phyloP scores from a whole-genome alignment of 2,797 vertebrate species.

The Thunnus albacares region DNA sequence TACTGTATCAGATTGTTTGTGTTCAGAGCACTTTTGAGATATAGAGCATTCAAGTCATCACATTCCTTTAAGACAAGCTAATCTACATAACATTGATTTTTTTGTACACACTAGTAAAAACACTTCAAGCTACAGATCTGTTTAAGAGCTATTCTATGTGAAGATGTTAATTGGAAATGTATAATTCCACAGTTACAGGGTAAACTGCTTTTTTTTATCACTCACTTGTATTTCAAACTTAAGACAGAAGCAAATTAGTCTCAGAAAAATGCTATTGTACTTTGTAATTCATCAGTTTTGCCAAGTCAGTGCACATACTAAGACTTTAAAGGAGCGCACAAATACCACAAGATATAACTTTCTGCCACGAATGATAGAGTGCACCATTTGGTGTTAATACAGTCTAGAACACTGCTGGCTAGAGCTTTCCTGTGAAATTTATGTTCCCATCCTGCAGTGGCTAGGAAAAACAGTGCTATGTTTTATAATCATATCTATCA shows the following conservation, averaged over 20 bases:
- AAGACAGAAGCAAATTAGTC: slow-evolving; percentile 41
- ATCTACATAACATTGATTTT: slow-evolving; percentile 21
- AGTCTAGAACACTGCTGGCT: slow-evolving; percentile 25
- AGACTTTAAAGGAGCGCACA: background rate
- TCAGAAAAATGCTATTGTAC: background rate
- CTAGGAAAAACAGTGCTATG: slow-evolving; percentile 29
- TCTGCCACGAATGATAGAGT: background rate
- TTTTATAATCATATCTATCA: slow-evolving; percentile 51
- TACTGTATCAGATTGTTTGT: slow-evolving; percentile 12
- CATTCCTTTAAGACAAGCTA: slow-evolving; percentile 24
- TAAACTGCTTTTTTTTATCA: slow-evolving; percentile 15
- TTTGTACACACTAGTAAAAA: background rate
- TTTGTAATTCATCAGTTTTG: slow-evolving; percentile 15
- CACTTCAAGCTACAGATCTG: slow-evolving; percentile 6
- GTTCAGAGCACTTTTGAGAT: slow-evolving; percentile 28
- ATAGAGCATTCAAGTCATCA: slow-evolving; percentile 47
- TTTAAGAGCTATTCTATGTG: background rate
- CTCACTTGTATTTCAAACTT: slow-evolving; percentile 12
- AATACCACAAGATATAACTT: background rate
- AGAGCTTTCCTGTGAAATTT: slow-evolving; percentile 8
- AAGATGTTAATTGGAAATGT: slow-evolving; percentile 4
- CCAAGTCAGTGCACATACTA: slow-evolving; percentile 33
- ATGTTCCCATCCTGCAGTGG: slow-evolving; percentile 18
- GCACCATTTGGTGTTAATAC: background rate
- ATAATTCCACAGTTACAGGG: slow-evolving; percentile 13